Conservation (phyloP, 1,140 invertebrate genomes). For the Oedothorax gibbosus region DNA sequence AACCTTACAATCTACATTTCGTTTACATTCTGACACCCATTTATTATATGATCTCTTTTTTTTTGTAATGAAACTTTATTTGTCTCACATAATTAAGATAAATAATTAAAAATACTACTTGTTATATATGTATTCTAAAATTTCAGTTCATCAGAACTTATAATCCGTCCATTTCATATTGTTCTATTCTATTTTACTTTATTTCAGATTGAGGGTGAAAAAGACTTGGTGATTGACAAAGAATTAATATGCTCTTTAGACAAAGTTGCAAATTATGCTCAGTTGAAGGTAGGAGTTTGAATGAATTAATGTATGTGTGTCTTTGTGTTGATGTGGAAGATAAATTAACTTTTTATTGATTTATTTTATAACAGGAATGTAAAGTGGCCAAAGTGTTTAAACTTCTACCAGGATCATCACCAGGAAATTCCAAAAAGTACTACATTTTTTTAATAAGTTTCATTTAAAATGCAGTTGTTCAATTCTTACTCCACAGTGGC, state of each 20-base stretch:
- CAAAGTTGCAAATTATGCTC: constrained; percentile 48
- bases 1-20: no score
- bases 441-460: not conserved
- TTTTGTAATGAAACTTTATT: no score
- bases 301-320: not conserved
- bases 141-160: not conserved
- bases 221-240: constrained; percentile 61
- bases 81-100: no score
- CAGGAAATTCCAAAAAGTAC: constrained; percentile 28
- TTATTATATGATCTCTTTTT: no score
- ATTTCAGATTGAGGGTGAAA: constrained; percentile 60
- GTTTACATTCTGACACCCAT: no score
- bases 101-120: not conserved
- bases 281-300: constrained; percentile 58
- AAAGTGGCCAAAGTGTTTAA: constrained; percentile 51
- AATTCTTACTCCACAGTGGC: no score
- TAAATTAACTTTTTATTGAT: constrained; percentile 3
- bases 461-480: not conserved
- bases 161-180: not conserved
- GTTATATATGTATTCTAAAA: not conserved
- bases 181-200: not conserved
- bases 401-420: constrained; percentile 39
- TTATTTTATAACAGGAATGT: not conserved
- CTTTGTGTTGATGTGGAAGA: not conserved
- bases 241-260: constrained; percentile 60